Evolutionary conservation across 2,888 invertebrate genomes (phyloP).

Genomic region (Reticulitermes lucifugus): DNA sequence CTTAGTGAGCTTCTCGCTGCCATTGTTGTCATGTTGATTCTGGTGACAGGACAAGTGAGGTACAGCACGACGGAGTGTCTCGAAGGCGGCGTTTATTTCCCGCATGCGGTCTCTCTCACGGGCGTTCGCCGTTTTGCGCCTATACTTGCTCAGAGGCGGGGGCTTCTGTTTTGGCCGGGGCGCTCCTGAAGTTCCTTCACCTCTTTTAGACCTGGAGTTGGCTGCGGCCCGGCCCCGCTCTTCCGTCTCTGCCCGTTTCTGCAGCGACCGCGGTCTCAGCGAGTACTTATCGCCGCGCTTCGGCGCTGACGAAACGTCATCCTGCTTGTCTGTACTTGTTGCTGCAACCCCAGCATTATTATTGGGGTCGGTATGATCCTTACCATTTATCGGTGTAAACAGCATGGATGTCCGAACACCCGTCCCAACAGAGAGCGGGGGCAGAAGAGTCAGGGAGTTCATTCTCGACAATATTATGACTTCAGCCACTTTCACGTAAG

Average conservation of each 20-base stretch:
- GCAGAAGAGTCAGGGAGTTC: constrained; percentile 15
- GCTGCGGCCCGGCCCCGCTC: constrained; percentile 66
- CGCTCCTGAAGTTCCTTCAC: neutral
- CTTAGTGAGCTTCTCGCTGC: constrained; percentile 86
- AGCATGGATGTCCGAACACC: neutral
- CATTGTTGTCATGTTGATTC: constrained; percentile 51
- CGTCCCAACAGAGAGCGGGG: neutral
- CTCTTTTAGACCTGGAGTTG: constrained; percentile 13
- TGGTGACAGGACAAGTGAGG: constrained; percentile 66
- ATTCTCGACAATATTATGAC: neutral
- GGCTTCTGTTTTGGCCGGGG: constrained; percentile 66
- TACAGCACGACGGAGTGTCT: constrained; percentile 80
- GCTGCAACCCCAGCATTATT: constrained; percentile 43
- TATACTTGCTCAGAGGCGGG: constrained; percentile 85
- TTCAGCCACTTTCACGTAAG: neutral
- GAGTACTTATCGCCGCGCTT: constrained; percentile 73
- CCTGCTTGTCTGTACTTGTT: constrained; percentile 22
- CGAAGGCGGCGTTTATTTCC: constrained; percentile 91
- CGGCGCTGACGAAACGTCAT: neutral
- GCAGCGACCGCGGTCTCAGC: constrained; percentile 73
- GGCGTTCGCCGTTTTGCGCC: constrained; percentile 91
- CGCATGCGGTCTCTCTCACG: constrained; percentile 88
- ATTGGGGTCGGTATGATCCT: constrained; percentile 45
- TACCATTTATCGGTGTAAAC: constrained; percentile 14
- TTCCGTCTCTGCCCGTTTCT: constrained; percentile 67